Evolutionary conservation across 2,113 vertebrate species (phyloP).

Genomic region (Sminthopsis crassicaudata): DNA sequence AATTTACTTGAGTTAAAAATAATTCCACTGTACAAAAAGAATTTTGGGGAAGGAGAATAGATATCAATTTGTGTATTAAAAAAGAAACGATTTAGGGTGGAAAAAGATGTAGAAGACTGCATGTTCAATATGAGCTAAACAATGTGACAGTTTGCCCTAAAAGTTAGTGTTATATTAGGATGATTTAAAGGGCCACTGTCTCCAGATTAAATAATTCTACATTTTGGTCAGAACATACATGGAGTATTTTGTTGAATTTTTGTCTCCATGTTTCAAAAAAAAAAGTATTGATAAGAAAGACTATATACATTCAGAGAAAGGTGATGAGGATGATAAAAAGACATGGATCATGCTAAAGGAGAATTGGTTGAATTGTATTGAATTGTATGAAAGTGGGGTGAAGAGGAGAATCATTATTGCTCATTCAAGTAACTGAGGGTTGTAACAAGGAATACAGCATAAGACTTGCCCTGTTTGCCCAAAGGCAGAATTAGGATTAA

Average conservation of each 20-base stretch:
- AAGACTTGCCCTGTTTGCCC: not conserved
- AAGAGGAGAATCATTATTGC: not conserved
- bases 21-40: not conserved
- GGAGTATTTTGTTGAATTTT: not conserved
- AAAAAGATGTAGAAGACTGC: not conserved
- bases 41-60: not conserved
- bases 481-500: not conserved
- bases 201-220: not conserved
- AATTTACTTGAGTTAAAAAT: not conserved
- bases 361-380: not conserved
- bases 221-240: not conserved
- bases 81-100: not conserved
- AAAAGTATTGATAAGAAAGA: not conserved
- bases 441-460: not conserved
- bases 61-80: not conserved
- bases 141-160: not conserved
- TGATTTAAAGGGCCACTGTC: not conserved
- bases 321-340: not conserved
- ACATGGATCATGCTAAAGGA: not conserved
- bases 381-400: not conserved
- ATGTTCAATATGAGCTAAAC: not conserved
- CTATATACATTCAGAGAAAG: not conserved
- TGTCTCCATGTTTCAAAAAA: not conserved
- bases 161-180: not conserved
- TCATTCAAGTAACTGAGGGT: not conserved